Conservation (phyloP, 2,797 vertebrate genomes). For the Platyrinchus mystaceus region DNA sequence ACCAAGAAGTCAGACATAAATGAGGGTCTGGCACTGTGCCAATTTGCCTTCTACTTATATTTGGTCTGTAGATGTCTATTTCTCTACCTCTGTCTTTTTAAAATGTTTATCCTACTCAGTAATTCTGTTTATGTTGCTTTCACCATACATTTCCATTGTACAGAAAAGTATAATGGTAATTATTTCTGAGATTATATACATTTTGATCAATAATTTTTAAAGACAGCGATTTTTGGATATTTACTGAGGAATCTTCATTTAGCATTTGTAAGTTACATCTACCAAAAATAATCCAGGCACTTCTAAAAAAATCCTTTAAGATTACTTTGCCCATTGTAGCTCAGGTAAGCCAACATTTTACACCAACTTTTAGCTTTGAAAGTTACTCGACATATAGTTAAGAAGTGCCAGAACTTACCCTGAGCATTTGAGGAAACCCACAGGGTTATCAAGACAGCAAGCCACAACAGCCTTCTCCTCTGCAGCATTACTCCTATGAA, state of each 20-base stretch:
- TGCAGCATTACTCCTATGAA: slow-evolving; percentile 82
- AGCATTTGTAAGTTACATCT: not conserved
- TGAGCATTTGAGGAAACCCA: slow-evolving; percentile 77
- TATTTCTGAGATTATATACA: not conserved
- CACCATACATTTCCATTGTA: not conserved
- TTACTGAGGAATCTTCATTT: not conserved
- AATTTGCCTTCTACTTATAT: not conserved
- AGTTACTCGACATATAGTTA: not conserved
- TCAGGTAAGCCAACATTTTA: not conserved
- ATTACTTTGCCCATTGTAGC: not conserved
- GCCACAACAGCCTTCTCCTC: slow-evolving; percentile 78
- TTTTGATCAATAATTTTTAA: not conserved
- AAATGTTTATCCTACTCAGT: not conserved
- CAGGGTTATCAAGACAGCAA: slow-evolving; percentile 77
- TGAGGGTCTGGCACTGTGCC: not conserved
- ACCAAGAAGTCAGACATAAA: not conserved
- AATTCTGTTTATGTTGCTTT: not conserved
- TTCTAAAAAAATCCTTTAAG: not conserved
- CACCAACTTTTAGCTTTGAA: not conserved
- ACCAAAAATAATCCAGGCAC: not conserved
- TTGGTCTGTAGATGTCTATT: not conserved
- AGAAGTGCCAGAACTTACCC: slow-evolving; percentile 75
- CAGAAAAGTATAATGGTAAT: not conserved
- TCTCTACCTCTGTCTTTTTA: not conserved
- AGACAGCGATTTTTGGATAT: not conserved